Base-by-base conservation (phyloP, 2,888 invertebrate genomes). In the Mythimna impura region DNA sequence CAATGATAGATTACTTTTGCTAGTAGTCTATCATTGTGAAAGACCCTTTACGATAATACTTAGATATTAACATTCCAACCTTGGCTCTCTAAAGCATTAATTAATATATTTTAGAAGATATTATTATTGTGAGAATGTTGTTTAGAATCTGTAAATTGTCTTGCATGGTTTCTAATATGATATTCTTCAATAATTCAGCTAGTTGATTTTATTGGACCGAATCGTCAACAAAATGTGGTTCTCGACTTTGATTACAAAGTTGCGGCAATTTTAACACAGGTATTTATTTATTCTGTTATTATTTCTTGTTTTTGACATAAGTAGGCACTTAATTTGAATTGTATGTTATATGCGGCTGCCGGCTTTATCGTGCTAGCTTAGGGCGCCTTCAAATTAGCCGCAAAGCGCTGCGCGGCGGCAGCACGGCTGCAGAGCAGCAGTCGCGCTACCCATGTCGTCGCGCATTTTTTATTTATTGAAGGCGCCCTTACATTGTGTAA, bases 1-100 rank as follows among this genome's bases (percentile, higher is more conserved):
- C 47, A 20, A 47, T 47, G 47, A 47, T 47, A 47, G 17, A 47
- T 47, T 47, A 47, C 20, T 47, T 47, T 47, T 17, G 47, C 17
- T 17, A 47, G 17, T 47, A 47, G 54, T 54, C 30, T n/a, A 2
- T 25, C 54, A 54, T 17, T 81, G 55, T 80, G 78, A 60, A 47
- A 40, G 40, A 60, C 63, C 66, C 82, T 54, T 73, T 65, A 78
- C 6, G 54, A 62, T 83, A 72, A 65, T 58, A 57, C 30, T 30
- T 3, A 57, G 17, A 57, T 62, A 66, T 71, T 62, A 71, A 62
- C 57, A 58, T 60, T 66, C 47, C 64, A 84, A 69, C 83, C 85
- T 84, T 80, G 81, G 55, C 50, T 66, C 43, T 47, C 20, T 78
- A 78, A 76, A 67, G 50, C 67, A 77, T 74, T 82, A 79, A 82